Evolutionary conservation across 2,888 invertebrate genomes (phyloP).

Genomic region (Prenolepis imparis): DNA sequence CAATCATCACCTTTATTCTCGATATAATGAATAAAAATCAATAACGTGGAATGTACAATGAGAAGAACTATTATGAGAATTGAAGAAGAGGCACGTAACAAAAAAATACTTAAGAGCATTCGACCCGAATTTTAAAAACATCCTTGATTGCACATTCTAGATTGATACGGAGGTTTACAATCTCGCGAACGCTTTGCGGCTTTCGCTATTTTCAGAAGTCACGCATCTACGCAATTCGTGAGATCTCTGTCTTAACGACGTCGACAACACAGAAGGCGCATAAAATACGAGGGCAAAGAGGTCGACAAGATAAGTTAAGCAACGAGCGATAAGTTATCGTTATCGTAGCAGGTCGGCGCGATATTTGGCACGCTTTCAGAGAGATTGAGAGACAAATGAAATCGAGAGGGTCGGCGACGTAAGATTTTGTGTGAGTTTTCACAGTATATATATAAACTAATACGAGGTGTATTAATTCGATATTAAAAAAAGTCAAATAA

Average conservation of each 20-base stretch:
- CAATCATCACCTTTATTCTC: neutral
- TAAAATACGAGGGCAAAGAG: conserved; percentile 74
- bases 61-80: neutral
- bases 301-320: conserved; percentile 77
- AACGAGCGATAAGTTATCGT: conserved; percentile 76
- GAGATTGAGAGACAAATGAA: conserved; percentile 68
- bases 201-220: conserved; percentile 29
- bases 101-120: neutral
- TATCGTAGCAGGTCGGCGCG: conserved; percentile 69
- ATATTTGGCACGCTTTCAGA: conserved; percentile 73
- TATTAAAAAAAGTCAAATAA: neutral
- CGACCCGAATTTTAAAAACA: neutral
- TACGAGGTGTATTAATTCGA: neutral
- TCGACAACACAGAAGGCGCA: conserved; percentile 54
- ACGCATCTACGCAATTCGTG: conserved; percentile 19
- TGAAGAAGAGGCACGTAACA: neutral
- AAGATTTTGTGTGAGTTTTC: conserved; percentile 42
- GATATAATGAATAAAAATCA: conserved; percentile 8
- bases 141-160: conserved; percentile 9
- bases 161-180: conserved; percentile 24
- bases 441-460: neutral
- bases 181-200: conserved; percentile 5
- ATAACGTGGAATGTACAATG: neutral
- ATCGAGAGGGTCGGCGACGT: conserved; percentile 52
- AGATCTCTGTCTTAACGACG: conserved; percentile 50